A percentile compares a stretch with the other conserved stretches of the same genome.
Evolutionary conservation across 2,888 invertebrate species (phyloP).

Genomic region (Apodemia mormo): DNA sequence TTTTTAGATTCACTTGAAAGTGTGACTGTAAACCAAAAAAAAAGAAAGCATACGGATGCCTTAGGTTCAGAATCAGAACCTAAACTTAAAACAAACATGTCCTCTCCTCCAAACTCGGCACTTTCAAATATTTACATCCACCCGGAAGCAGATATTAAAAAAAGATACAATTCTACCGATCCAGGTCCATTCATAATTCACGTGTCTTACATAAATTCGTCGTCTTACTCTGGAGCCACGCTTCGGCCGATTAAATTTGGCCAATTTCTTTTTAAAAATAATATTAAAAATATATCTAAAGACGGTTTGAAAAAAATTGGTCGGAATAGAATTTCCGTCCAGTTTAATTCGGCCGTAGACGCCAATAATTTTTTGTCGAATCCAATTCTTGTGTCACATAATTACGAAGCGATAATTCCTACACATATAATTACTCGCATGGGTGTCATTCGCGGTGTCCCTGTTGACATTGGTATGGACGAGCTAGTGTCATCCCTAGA

Average conservation of each 20-base stretch:
- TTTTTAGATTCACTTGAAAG: too few species aligned
- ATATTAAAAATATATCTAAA: too few species aligned
- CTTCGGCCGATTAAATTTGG: too few species aligned
- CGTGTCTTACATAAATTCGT: not conserved
- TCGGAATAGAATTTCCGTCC: too few species aligned
- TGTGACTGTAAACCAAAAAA: too few species aligned
- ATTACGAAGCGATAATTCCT: not conserved
- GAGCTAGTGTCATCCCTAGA: not conserved
- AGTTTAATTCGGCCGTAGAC: too few species aligned
- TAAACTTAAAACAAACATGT: too few species aligned
- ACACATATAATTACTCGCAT: not conserved
- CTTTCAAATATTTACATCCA: not conserved
- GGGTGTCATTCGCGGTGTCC: not conserved
- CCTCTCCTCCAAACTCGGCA: not conserved
- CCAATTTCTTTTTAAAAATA: too few species aligned
- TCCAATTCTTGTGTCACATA: not conserved
- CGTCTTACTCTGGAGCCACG: not conserved
- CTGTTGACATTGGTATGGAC: not conserved
- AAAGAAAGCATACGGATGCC: not conserved
- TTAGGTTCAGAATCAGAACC: not conserved
- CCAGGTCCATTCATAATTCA: not conserved
- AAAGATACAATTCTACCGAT: not conserved
- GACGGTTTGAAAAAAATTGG: too few species aligned
- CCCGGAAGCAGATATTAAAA: not conserved
- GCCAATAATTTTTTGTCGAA: too few species aligned